A percentile compares a stretch with the other conserved stretches of the same genome.
These are phyloP conservation scores for fruit fly (Drosophila melanogaster) DNA, from an alignment of 1,140 invertebrate genomes.

Conservation along the genomic window Release_6_plus_ISO1_MT NT_037436.4:9621001-9621500, in stretches of 20 bases:
- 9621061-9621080: slow-evolving; percentile 96
- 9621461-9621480: slow-evolving; percentile 95
- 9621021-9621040: slow-evolving; percentile 88
- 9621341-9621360: slow-evolving; percentile 93
- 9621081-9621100: slow-evolving; percentile 92
- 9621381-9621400: slow-evolving; percentile 94
- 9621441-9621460: slow-evolving; percentile 96
- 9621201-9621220: slow-evolving; percentile 92
- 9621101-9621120: slow-evolving; percentile 93
- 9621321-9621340: slow-evolving; percentile 93
- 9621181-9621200: slow-evolving; percentile 94
- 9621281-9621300: slow-evolving; percentile 93
- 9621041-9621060: slow-evolving; percentile 91
- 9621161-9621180: slow-evolving; percentile 94
- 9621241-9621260: slow-evolving; percentile 94
- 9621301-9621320: slow-evolving; percentile 95
- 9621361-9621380: slow-evolving; percentile 96
- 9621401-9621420: slow-evolving; percentile 96
- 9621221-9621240: slow-evolving; percentile 93
- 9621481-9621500: slow-evolving; percentile 91
- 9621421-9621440: slow-evolving; percentile 93
- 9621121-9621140: slow-evolving; percentile 93
- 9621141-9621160: slow-evolving; percentile 93
- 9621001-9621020: slow-evolving; percentile 93
- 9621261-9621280: slow-evolving; percentile 94